Base-by-base conservation (phyloP, 2,888 invertebrate species). In the Pheosia tremula region DNA sequence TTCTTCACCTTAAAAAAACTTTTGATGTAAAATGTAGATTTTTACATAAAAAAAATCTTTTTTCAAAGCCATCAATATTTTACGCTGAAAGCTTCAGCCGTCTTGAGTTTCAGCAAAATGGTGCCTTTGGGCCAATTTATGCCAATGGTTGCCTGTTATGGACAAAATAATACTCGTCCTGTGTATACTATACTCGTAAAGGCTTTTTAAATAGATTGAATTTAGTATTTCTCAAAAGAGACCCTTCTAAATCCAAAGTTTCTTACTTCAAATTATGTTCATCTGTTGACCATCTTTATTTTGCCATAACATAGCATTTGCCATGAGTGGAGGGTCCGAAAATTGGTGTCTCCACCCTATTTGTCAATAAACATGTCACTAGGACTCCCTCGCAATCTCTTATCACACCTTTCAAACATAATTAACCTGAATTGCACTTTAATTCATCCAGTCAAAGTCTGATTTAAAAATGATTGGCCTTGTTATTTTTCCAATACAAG, bases 391-490 rank as follows among this genome's bases (percentile, higher is more conserved):
- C 24, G 13, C 13, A n/a, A 63, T 59, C 67, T 62, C 61, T 62
- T 57, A 58, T 61, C 65, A 64, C 77, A 71, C 73, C 70, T 72
- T 78, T 41, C 58, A 41, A 11, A 55, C 13, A 50, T 57, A 84
- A 87, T 88, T 82, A 84, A 80, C 65, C 76, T 63, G 88, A 89
- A 89, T 89, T 83, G 80, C 66, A 81, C 88, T 86, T 84, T 87
- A 87, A 84, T 77, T 72, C 82, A 38, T 71, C 66, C 63, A 66
- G 68, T 81, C 82, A 91, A 84, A 83, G 89, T 86, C 81, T 81
- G 74, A 81, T 87, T 88, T 90, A 74, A 83, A 68, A 52, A 71
- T 80, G 80, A 83, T 81, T 63, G 66, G 57, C 75, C 72, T 74
- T 74, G 77, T 79, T 80, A 74, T 63, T 58, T 11, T 11, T 57